Evolutionary conservation across 1,140 invertebrate species (phyloP), one percentile per base, ranked within the genome.

Genomic region (Babylonia areolata): DNA sequence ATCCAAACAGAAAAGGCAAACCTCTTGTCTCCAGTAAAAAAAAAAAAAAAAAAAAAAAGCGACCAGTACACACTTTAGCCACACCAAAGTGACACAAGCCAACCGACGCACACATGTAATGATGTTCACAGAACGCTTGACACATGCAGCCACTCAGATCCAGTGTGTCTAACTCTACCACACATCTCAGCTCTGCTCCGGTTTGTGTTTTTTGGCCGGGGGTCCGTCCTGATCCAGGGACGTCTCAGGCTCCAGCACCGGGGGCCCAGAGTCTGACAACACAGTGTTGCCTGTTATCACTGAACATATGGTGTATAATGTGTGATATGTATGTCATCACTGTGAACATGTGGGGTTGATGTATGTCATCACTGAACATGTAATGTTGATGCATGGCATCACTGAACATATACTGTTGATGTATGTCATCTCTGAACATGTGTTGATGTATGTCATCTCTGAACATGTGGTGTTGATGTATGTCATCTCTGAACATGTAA

Each of bases 161-260:
- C 46, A 51, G 9, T 3, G 46, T 51, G 46, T 51, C 58, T 64
- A 64, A 23, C 58, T 1, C 12, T 23, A 28, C 28, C 58, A 64
- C 58, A 64, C 58, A 64, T 79, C 58, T 84, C 82, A 84, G 17
- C 82, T 84, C 82, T 84, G 54, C 17, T 82, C 82, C 23, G 82
- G 31, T 86, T 82, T 86, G 12, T 46, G 35, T 81, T 86, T 88
- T 51, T 88, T 90, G 39, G 84, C 31, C 12, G 81, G 77, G 12
- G 88, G 85, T 42, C 81, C 85, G 75, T 90, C 89, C 51, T 77
- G 78, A 77, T 86, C 78, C 3, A 84, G 69, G n/a, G 86, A 87
- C 20, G 87, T 87, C 54, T 89, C 88, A 31, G 87, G 78, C 77
- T 89, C 90, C 58, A 89, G 75, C 15, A 89, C 88, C 5, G 88